A percentile compares a stretch with the other conserved stretches of the same genome.
Conservation (phyloP, 1,140 invertebrate genomes). For the Bactericera cockerelli region DNA sequence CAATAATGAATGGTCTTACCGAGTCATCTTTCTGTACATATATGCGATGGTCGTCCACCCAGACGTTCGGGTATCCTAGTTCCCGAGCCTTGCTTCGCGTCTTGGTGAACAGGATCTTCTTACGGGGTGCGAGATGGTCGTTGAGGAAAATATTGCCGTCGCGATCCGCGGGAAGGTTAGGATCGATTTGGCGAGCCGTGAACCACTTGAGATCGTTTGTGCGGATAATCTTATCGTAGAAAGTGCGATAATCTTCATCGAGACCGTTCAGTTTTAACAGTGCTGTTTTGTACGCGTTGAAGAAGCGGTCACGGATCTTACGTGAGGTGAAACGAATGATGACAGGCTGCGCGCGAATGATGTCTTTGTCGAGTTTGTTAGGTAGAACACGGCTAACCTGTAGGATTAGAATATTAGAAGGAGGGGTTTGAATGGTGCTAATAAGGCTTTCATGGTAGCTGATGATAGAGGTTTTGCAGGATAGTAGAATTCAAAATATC, state of each 20-base stretch:
- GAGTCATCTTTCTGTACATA: slow-evolving; percentile 7
- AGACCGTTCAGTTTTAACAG: background rate
- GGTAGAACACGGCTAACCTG: background rate
- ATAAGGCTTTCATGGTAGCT: too few relatives aligned
- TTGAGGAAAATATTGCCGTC: background rate
- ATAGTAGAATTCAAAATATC: too few relatives aligned
- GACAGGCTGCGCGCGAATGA: background rate
- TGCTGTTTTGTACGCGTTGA: background rate
- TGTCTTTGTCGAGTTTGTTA: background rate
- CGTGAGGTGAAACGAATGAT: background rate
- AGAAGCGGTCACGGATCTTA: background rate
- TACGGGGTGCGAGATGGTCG: background rate
- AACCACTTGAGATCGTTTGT: background rate
- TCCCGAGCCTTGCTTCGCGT: background rate
- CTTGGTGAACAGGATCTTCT: slow-evolving; percentile 4
- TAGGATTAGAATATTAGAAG: too few relatives aligned
- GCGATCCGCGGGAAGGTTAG: background rate
- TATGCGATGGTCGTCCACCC: background rate
- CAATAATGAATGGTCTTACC: background rate
- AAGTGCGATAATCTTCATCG: background rate
- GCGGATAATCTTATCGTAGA: slow-evolving; percentile 1
- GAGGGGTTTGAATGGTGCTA: too few relatives aligned
- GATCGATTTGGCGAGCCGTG: background rate
- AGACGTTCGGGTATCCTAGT: background rate
- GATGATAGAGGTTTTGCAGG: too few relatives aligned